Conservation (phyloP, 1,140 invertebrate genomes). For the Macrosteles quadrilineatus region DNA sequence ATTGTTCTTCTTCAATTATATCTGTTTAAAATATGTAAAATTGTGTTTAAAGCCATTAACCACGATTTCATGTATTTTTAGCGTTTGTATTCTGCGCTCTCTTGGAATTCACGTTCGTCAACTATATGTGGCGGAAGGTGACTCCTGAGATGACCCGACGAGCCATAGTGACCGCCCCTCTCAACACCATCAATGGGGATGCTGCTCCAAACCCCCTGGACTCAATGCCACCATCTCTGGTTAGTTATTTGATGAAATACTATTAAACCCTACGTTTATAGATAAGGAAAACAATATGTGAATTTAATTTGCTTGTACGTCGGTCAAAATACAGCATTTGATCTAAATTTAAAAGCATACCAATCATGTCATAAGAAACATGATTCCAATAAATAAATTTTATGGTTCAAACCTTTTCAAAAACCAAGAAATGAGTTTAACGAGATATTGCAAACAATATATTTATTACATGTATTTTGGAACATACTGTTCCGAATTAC, state of each 20-base stretch:
- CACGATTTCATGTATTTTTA: slow-evolving; percentile 38
- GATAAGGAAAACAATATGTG: neutral
- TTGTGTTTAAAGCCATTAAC: too few relatives aligned
- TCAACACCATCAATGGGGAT: slow-evolving; percentile 22
- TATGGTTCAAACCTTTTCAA: too few relatives aligned
- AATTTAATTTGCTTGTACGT: neutral
- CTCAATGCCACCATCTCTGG: slow-evolving; percentile 7
- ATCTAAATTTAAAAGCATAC: too few relatives aligned
- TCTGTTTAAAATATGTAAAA: too few relatives aligned
- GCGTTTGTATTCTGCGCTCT: slow-evolving; percentile 55
- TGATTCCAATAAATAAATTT: too few relatives aligned
- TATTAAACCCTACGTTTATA: neutral
- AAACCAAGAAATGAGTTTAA: too few relatives aligned
- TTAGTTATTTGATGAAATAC: neutral
- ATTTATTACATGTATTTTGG: too few relatives aligned
- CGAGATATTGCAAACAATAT: too few relatives aligned
- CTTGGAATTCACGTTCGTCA: slow-evolving; percentile 55
- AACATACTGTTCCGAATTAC: too few relatives aligned
- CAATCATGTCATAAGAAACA: too few relatives aligned
- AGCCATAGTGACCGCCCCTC: slow-evolving; percentile 21
- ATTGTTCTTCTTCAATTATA: too few relatives aligned
- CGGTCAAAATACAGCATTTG: too few relatives aligned
- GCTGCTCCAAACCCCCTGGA: slow-evolving; percentile 15
- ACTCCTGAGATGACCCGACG: slow-evolving; percentile 31
- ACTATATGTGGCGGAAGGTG: slow-evolving; percentile 53